Percentiles rank a stretch among this genome's conserved stretches.
These are phyloP conservation scores for Cardiocondyla obscurior DNA, from an alignment of 1,140 invertebrate genomes.

Conservation along the genomic window DNA sequence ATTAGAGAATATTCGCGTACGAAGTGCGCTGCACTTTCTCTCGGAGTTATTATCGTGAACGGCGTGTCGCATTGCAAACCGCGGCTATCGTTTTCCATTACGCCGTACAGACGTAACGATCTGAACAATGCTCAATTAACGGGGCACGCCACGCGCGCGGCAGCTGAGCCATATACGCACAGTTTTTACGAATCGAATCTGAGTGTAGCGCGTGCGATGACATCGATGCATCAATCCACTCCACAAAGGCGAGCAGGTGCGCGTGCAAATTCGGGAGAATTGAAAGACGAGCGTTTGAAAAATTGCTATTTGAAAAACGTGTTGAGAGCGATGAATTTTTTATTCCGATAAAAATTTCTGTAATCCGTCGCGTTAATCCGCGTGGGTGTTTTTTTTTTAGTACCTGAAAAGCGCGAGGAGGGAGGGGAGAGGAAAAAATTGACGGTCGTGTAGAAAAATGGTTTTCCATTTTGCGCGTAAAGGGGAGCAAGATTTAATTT, in stretches of 20 bases:
- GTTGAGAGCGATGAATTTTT: not conserved
- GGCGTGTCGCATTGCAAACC: slow-evolving; percentile 38
- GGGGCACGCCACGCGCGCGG: slow-evolving; percentile 13
- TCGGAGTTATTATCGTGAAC: slow-evolving; percentile 24
- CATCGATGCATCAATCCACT: slow-evolving; percentile 14
- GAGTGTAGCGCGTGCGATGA: slow-evolving; percentile 9
- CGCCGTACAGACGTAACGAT: slow-evolving; percentile 33
- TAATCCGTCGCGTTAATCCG: not conserved
- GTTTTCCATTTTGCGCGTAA: not conserved
- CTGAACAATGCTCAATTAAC: slow-evolving; percentile 52
- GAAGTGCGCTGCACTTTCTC: not conserved
- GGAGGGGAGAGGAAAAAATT: not conserved
- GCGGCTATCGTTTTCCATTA: slow-evolving; percentile 46
- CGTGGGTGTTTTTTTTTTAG: not conserved
- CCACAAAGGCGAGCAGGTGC: not conserved
- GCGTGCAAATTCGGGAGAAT: not conserved
- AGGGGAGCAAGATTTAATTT: not conserved
- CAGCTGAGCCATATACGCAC: not conserved
- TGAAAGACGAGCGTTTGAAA: not conserved
- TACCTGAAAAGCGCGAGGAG: no score
- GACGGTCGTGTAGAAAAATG: not conserved
- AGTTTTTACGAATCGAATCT: slow-evolving; percentile 26
- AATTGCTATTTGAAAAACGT: slow-evolving; percentile 7
- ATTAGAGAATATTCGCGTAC: slow-evolving; percentile 14
- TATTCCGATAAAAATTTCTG: slow-evolving; percentile 14